phyloP scores from a whole-genome alignment of 2,797 vertebrate species.

The Vipera ursinii region DNA sequence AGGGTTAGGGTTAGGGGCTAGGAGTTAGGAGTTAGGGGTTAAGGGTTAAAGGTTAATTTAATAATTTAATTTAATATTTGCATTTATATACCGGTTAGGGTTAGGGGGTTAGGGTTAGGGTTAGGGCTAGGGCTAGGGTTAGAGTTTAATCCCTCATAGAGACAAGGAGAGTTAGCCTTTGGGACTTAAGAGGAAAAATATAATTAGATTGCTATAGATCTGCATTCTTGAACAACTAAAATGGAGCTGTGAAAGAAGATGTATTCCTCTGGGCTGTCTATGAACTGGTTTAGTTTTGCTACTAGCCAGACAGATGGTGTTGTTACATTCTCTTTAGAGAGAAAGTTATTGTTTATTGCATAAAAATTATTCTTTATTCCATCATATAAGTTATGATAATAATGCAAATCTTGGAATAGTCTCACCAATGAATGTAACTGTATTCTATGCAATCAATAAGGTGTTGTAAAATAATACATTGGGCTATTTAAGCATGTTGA shows the following conservation, averaged over 20 bases:
- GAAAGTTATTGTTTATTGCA: background rate
- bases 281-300: background rate
- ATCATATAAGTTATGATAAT: background rate
- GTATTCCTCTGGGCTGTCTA: background rate
- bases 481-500: background rate
- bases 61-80: no score
- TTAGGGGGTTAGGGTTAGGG: no score
- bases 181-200: background rate
- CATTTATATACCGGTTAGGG: no score
- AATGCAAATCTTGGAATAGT: background rate
- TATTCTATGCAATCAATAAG: background rate
- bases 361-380: background rate
- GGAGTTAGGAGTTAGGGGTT: no score
- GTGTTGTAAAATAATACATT: background rate
- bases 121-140: no score
- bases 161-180: background rate
- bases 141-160: background rate
- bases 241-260: background rate
- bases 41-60: no score
- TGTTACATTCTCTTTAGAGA: accelerated
- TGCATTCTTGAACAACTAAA: background rate
- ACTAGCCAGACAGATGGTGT: background rate
- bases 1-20: no score
- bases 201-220: background rate
- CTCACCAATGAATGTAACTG: constrained; percentile 13